phyloP scores from a whole-genome alignment of 2,888 invertebrate species.

The Drosophila nr. perissopoda region DNA sequence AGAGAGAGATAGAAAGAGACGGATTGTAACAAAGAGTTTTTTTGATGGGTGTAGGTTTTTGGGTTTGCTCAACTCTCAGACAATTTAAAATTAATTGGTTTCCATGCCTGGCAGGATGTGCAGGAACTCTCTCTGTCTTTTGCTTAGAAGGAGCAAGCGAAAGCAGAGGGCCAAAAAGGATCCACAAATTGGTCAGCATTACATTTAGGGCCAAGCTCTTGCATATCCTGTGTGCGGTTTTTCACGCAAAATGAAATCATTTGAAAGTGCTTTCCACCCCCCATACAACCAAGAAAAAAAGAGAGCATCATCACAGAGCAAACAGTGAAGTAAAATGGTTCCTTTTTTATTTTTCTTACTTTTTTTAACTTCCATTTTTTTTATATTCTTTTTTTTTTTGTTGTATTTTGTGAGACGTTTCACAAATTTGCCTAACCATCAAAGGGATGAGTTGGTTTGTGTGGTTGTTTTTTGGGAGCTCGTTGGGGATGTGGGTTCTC shows the following conservation, averaged over 20 bases:
- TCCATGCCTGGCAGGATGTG: slow-evolving; percentile 67
- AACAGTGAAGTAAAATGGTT: slow-evolving; percentile 69
- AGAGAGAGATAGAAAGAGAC: not conserved
- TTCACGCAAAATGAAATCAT: slow-evolving; percentile 75
- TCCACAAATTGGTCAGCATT: slow-evolving; percentile 69
- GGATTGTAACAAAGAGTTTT: slow-evolving; percentile 27
- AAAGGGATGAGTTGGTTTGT: slow-evolving; percentile 56
- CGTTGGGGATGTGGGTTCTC: slow-evolving; percentile 10
- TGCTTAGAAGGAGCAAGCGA: slow-evolving; percentile 32
- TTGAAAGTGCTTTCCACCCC: slow-evolving; percentile 65
- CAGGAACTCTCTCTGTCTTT: slow-evolving; percentile 22
- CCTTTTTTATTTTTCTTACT: slow-evolving; percentile 30
- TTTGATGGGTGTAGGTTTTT: slow-evolving; percentile 39
- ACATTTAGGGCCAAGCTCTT: slow-evolving; percentile 28
- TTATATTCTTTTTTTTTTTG: slow-evolving; percentile 17
- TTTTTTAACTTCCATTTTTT: slow-evolving; percentile 3
- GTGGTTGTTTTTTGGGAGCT: slow-evolving; percentile 8
- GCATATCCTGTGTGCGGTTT: slow-evolving; percentile 57
- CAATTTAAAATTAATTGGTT: slow-evolving; percentile 81
- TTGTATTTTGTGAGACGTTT: slow-evolving; percentile 28
- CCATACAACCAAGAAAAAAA: slow-evolving; percentile 16
- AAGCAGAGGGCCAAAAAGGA: slow-evolving; percentile 32
- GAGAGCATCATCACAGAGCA: slow-evolving; percentile 57
- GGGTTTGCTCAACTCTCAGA: slow-evolving; percentile 60
- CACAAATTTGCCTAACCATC: slow-evolving; percentile 68